Conservation (phyloP, 2,797 vertebrate species). For the Coregonus ussuriensis region DNA sequence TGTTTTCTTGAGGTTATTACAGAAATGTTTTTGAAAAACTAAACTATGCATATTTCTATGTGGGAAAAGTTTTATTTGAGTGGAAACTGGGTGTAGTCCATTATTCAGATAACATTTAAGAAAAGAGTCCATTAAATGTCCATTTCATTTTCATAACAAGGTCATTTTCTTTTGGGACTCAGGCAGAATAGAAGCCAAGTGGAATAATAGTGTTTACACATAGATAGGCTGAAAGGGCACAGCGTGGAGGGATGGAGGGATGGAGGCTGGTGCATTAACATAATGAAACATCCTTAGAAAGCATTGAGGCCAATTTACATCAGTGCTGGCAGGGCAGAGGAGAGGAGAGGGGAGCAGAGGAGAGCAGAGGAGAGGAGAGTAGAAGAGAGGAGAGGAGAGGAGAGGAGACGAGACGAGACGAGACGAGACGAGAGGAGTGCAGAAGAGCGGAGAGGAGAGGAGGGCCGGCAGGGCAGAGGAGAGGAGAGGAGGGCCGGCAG, state of each 20-base stretch:
- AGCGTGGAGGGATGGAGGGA: not conserved
- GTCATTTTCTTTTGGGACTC: not conserved
- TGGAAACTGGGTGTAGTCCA: not conserved
- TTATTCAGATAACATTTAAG: not conserved
- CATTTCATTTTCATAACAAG: not conserved
- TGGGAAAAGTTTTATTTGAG: not conserved
- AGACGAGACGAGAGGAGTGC: too few relatives aligned
- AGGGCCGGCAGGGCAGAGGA: too few relatives aligned
- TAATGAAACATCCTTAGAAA: slow-evolving; percentile 29
- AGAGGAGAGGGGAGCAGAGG: not conserved
- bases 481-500: too few relatives aligned
- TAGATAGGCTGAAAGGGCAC: not conserved
- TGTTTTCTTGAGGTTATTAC: not conserved
- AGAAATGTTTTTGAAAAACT: not conserved
- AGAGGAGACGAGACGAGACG: too few relatives aligned
- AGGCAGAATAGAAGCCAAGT: not conserved
- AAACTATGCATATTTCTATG: not conserved
- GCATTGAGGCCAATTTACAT: slow-evolving; percentile 26
- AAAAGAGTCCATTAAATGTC: not conserved
- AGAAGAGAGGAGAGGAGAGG: too few relatives aligned
- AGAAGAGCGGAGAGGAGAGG: too few relatives aligned
- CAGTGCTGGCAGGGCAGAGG: slow-evolving; percentile 16
- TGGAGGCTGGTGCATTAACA: not conserved
- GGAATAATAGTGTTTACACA: slow-evolving; percentile 4
- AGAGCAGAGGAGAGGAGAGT: too few relatives aligned